Evolutionary conservation across 1,140 invertebrate species (phyloP).

Genomic region (Mya arenaria): DNA sequence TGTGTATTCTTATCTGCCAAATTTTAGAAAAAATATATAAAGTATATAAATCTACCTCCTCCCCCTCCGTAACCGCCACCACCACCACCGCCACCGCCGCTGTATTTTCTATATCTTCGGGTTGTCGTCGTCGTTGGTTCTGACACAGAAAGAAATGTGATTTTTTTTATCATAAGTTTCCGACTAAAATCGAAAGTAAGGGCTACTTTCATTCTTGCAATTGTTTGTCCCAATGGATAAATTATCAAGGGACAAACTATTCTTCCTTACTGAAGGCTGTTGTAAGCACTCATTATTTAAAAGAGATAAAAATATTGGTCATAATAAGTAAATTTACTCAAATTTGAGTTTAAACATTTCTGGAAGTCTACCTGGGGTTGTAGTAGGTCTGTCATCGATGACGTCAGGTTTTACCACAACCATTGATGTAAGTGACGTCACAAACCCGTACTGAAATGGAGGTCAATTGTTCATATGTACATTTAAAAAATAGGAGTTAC

Average conservation of each 20-base stretch:
- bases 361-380: not conserved
- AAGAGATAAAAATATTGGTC: not conserved
- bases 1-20: not conserved
- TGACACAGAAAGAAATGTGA: not conserved
- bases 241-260: not conserved
- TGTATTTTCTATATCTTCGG: not conserved
- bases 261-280: not conserved
- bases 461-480: no score
- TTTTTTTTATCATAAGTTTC: not conserved
- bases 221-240: not conserved
- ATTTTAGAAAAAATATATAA: not conserved
- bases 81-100: not conserved
- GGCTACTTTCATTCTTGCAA: no score
- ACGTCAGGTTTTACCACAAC: constrained; percentile 86
- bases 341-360: not conserved
- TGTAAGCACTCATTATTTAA: not conserved
- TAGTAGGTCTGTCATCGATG: constrained; percentile 2
- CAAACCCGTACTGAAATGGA: constrained; percentile 85
- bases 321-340: not conserved
- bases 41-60: not conserved
- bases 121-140: not conserved
- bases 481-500: no score
- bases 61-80: constrained; percentile 12
- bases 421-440: constrained; percentile 87
- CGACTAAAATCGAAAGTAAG: not conserved